Base-by-base conservation (phyloP, 2,113 vertebrate species). In the Rhombomys opimus region DNA sequence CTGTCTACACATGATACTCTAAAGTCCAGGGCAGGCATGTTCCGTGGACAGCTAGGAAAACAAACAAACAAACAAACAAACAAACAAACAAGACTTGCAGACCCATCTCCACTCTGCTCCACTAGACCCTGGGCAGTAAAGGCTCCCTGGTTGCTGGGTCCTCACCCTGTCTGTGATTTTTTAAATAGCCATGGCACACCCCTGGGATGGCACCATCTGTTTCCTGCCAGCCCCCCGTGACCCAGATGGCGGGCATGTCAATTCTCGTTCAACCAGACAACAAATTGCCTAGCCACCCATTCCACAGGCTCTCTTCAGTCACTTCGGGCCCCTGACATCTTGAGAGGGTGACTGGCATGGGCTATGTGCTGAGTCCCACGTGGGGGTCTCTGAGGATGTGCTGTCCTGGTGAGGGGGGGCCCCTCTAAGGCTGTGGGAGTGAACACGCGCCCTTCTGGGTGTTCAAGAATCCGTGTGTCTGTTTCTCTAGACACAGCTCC, bases 1-100 rank as follows among this genome's bases (percentile, higher is more conserved):
- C 14, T n/a, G 87, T 18, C 10, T 15, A 46, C 52, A 0, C 7
- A 3, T 2, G 25, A 25, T 35, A 2, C 1, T 25, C 59, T 54
- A 38, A 10, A 57, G 38, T 25, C 18, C 52, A 30, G 22, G 46
- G 30, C 8, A 25, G 1, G 35, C 0, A 0, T 2, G 5, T 72
- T 50, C 87, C 0, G 0, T 7, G 82, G 63, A 65, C 25, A 35
- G 86, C n/a, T 7, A n/a, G 75, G 75, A 63, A 0, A 13, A 15
- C 46, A 75, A 38, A 32, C 13, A 27, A 63, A 81, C 13, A 27
- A 63, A 81, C 27, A 27, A 20, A 23, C 13, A 20, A 75, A 41
- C 41, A 27, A 63, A 81, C 27, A 27, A 20, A 23, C 13, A 20
- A 75, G 72, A 63, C 50, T 90, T 0, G 0, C 17, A 61, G 54